Evolutionary conservation across 2,113 vertebrate genomes (phyloP), one percentile per base, ranked within the genome.

Genomic region (Anthoscopus minutus): DNA sequence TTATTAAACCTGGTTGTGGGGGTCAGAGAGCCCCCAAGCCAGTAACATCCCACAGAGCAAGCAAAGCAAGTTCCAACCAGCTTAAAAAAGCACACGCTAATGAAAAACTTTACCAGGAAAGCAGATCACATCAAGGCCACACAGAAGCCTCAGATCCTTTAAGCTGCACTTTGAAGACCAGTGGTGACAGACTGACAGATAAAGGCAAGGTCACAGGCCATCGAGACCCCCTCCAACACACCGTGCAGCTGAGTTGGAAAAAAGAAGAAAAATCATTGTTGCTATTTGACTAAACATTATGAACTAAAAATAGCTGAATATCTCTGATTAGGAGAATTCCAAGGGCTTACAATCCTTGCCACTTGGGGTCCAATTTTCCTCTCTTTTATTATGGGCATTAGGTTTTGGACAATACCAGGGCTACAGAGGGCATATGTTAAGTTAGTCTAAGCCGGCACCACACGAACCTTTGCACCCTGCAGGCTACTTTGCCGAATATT

Each of bases 261-360:
- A 92, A 89, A 95, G 96, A 95, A 95, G 93, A 94, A 96, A 97
- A 97, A 96, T 98, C 98, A 98, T 97, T 97, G 96, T 95, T 96
- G 85, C 89, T 98, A 98, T 98, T 98, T 98, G 98, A 97, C 98
- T 98, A 98, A 95, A 96, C 98, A 98, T 88, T 48, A 94, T 92
- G 97, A 98, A 98, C 98, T 95, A 96, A 91, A 95, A 94, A 97
- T 89, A 93, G 94, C 88, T 65, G 96, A 95, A 89, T 96, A 93
- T 95, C 86, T 97, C 96, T 98, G 97, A 98, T 98, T 98, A 98
- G 97, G 98, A 94, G 94, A 92, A 96, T 95, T 96, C 94, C 94
- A 80, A 51, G 45, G 92, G 92, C 86, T 97, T 97, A 91, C 94
- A 96, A 88, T 96, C 80, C 92, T 92, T 96, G 93, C 94, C 91